Evolutionary conservation across 2,113 vertebrate species (phyloP).

Genomic region (Meleagris gallopavo): DNA sequence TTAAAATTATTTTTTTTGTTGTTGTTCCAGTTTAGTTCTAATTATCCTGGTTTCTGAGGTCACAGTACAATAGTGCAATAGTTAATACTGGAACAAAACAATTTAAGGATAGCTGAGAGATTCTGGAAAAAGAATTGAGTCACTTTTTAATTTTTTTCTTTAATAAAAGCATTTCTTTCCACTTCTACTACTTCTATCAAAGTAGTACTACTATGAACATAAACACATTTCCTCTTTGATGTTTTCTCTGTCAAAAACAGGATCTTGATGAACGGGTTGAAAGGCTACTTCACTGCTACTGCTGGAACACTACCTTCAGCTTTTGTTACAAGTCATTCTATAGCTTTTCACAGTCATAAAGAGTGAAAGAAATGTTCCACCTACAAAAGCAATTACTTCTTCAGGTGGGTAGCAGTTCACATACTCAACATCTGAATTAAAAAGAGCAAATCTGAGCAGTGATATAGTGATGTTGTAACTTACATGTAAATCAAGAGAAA

Average conservation of each 20-base stretch:
- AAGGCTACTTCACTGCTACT: neutral
- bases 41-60: accelerated
- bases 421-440: neutral
- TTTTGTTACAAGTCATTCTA: neutral
- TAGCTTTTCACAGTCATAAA: neutral
- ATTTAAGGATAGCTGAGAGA: neutral
- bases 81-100: neutral
- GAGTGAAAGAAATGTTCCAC: neutral
- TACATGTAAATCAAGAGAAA: neutral
- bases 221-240: neutral
- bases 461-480: neutral
- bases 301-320: neutral
- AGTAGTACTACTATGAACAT: neutral
- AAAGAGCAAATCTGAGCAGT: neutral
- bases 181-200: neutral
- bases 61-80: neutral
- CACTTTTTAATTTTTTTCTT: neutral
- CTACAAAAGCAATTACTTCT: neutral
- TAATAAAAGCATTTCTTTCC: neutral
- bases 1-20: neutral
- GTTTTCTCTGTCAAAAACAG: slow-evolving; percentile 1
- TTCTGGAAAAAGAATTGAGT: neutral
- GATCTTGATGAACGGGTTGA: neutral
- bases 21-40: too few relatives aligned
- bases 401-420: neutral